phyloP scores from a whole-genome alignment of 2,797 vertebrate genomes.

The Florisuga fusca region DNA sequence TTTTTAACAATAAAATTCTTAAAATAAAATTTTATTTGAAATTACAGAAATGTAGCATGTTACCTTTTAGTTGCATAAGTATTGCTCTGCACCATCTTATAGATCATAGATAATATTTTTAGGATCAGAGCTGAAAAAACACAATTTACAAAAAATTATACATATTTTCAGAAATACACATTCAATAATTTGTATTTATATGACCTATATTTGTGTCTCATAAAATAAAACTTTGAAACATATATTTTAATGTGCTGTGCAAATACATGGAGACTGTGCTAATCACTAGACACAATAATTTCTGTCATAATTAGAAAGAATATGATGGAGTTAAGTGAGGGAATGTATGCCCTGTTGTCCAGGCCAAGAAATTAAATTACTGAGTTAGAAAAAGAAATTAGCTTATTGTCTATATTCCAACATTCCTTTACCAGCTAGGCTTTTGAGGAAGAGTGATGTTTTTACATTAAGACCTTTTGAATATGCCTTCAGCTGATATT shows the following conservation, averaged over 20 bases:
- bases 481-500: not conserved
- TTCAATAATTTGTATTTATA: not conserved
- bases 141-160: conserved; percentile 7
- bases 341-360: not conserved
- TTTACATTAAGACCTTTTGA: not conserved
- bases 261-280: not conserved
- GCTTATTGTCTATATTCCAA: conserved; percentile 24
- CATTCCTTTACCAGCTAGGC: not conserved
- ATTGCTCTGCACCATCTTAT: conserved; percentile 93
- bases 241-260: not conserved
- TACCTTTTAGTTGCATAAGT: conserved; percentile 96
- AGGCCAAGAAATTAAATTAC: conserved; percentile 13
- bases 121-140: conserved; percentile 88
- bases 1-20: not conserved
- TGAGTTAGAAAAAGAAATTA: conserved; percentile 29
- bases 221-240: not conserved
- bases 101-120: conserved; percentile 91
- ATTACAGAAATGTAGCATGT: not conserved
- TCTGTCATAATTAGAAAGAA: not conserved
- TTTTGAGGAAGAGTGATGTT: not conserved
- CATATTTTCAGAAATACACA: not conserved
- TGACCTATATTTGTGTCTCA: not conserved
- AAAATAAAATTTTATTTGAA: conserved; percentile 11
- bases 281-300: not conserved
- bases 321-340: not conserved